phyloP scores from a whole-genome alignment of 2,888 invertebrate species.

The Myathropa florea region DNA sequence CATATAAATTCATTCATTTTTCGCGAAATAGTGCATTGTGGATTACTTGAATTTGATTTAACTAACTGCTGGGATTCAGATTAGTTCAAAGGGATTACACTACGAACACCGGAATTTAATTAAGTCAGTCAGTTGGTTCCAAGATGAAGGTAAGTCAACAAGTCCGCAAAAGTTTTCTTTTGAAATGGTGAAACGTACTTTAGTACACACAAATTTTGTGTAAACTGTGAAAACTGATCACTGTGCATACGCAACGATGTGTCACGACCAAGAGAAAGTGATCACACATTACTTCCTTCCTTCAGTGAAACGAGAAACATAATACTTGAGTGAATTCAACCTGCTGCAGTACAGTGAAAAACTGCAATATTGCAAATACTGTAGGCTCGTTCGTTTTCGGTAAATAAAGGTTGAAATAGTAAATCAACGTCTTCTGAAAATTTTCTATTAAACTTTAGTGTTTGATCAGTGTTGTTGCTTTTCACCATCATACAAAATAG shows the following conservation, averaged over 20 bases:
- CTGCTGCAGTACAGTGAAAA: background rate
- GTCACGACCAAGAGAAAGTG: conserved; percentile 61
- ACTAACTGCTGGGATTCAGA: background rate
- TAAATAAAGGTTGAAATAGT: background rate
- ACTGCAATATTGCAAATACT: conserved; percentile 1
- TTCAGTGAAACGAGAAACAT: conserved; percentile 37
- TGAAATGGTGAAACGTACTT: conserved; percentile 8
- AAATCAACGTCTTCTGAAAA: background rate
- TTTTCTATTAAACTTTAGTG: background rate
- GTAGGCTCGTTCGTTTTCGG: background rate
- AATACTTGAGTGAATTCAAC: background rate
- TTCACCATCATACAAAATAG: background rate
- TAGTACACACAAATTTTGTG: background rate
- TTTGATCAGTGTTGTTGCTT: background rate
- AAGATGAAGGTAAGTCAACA: conserved; percentile 54
- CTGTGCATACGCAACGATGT: conserved; percentile 36
- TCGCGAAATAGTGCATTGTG: conserved; percentile 8
- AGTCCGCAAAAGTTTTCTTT: background rate
- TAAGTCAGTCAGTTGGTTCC: background rate
- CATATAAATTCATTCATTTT: background rate
- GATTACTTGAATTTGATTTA: background rate
- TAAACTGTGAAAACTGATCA: background rate
- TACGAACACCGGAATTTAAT: background rate
- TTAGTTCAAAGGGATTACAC: background rate
- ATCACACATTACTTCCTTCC: conserved; percentile 55